Base-by-base conservation (phyloP, 2,888 invertebrate genomes). In the Dynastes maya region DNA sequence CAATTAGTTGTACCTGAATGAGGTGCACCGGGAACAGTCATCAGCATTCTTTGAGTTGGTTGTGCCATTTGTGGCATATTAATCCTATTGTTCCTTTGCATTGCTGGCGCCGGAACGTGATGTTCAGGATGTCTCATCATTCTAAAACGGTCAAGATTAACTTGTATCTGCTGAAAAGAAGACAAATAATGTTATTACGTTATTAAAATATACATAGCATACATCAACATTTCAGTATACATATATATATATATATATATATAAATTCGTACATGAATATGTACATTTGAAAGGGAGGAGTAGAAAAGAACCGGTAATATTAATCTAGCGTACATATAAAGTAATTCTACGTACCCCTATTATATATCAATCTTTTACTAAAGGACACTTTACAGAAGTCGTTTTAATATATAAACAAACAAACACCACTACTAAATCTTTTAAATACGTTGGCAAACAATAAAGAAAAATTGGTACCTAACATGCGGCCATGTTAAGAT, bases 401-500 rank as follows among this genome's bases (percentile, higher is more conserved):
- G 67, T 64, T 79, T 72, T 71, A 72, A 78, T 72, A 79, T 77
- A 77, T 65, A 77, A 85, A 86, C 83, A 85, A 87, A 87, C 88
- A 89, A 89, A 89, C 90, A 90, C 90, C 90, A 89, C 88, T 89
- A 89, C 89, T 90, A 89, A 86, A 88, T 88, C 88, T 86, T 87
- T 86, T 85, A 87, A 88, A 86, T 89, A 87, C 89, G 89, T 93
- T 93, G 94, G 93, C 93, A 91, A 94, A 94, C 93, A 94, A 92
- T 93, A 94, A 94, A 94, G 93, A 94, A 93, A 93, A 93, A 91
- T 88, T 90, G 91, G 90, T 90, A 91, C 92, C 92, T 94, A 94
- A 94, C 94, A 94, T 94, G 94, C 94, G 94, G 94, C 95, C 94
- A 95, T 94, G 94, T 94, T 95, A 93, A 90, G 87, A 85, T 85